phyloP scores from a whole-genome alignment of 2,797 vertebrate genomes.

The Lagocephalus sceleratus region DNA sequence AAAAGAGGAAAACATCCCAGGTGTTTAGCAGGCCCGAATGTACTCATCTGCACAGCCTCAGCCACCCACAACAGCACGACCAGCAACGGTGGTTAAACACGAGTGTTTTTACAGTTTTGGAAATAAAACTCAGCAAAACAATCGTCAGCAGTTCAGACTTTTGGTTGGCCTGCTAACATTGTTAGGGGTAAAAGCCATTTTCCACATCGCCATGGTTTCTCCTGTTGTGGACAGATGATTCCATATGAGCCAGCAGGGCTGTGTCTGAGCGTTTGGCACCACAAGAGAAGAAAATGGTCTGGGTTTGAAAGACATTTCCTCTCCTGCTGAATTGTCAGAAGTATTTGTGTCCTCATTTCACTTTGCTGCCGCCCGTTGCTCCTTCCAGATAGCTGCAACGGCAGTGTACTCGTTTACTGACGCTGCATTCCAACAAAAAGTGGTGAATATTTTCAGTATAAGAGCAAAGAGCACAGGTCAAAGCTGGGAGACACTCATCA shows the following conservation, averaged over 20 bases:
- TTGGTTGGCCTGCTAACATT: constrained; percentile 36
- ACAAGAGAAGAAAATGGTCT: constrained; percentile 45
- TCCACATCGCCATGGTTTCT: constrained; percentile 48
- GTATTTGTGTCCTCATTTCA: constrained; percentile 31
- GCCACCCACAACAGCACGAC: constrained; percentile 1
- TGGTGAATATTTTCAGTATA: too few relatives aligned
- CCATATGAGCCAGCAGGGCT: constrained; percentile 30
- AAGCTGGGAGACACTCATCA: too few relatives aligned
- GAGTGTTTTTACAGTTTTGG: not conserved
- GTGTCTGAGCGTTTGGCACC: constrained; percentile 37
- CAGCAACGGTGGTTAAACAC: not conserved
- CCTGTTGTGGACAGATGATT: constrained; percentile 44
- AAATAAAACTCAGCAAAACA: not conserved
- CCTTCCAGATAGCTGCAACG: too few relatives aligned
- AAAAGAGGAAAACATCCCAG: constrained; percentile 50
- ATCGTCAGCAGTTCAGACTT: constrained; percentile 12
- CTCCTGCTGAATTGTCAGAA: constrained; percentile 49
- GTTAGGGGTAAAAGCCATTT: constrained; percentile 54
- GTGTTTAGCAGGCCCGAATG: constrained; percentile 27
- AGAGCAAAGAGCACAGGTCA: too few relatives aligned
- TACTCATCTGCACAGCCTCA: constrained; percentile 14
- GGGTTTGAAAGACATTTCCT: constrained; percentile 55
- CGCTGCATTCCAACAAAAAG: too few relatives aligned
- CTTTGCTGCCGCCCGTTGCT: not conserved
- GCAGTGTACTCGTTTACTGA: too few relatives aligned